These are phyloP conservation scores for Beaufortia kweichowensis DNA, from an alignment of 2,113 vertebrate genomes.

Conservation along the genomic window DNA sequence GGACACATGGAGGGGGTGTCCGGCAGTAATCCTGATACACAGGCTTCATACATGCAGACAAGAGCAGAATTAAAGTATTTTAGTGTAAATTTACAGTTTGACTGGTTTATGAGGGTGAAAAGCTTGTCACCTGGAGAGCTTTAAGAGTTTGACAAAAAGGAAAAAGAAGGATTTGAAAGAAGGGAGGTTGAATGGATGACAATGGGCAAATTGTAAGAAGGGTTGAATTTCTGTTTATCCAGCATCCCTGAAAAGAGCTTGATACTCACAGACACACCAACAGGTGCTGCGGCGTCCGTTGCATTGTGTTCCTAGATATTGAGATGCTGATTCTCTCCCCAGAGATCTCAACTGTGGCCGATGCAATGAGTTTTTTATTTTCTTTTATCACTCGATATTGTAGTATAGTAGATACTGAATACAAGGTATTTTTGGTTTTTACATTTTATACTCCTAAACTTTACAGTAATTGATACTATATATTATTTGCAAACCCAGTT, in stretches of 20 bases:
- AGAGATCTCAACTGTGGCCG: too few species aligned
- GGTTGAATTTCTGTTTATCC: slow-evolving; percentile 15
- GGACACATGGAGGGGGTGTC: slow-evolving; percentile 33
- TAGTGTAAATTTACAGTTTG: slow-evolving; percentile 20
- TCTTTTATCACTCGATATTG: slow-evolving; percentile 7
- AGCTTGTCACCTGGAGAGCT: slow-evolving; percentile 20
- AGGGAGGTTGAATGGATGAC: slow-evolving; percentile 10
- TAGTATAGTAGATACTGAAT: neutral
- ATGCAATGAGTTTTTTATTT: neutral
- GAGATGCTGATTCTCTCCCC: neutral
- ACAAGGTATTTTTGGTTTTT: too few species aligned
- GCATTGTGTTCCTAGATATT: slow-evolving; percentile 6
- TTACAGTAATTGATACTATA: too few species aligned
- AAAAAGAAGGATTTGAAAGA: neutral
- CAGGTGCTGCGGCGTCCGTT: slow-evolving; percentile 39
- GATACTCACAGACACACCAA: slow-evolving; percentile 16
- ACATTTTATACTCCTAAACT: too few species aligned
- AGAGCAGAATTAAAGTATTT: slow-evolving; percentile 11
- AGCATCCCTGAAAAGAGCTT: neutral
- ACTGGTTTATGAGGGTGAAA: slow-evolving; percentile 8
- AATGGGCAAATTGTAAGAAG: slow-evolving; percentile 25
- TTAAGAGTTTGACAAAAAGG: slow-evolving; percentile 4
- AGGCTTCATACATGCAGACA: neutral
- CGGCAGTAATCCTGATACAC: neutral
- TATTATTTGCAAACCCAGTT: neutral